These are phyloP conservation scores for Montipora capricornis DNA, from an alignment of 64 coral and sea anemone species.

Conservation along the genomic window DNA sequence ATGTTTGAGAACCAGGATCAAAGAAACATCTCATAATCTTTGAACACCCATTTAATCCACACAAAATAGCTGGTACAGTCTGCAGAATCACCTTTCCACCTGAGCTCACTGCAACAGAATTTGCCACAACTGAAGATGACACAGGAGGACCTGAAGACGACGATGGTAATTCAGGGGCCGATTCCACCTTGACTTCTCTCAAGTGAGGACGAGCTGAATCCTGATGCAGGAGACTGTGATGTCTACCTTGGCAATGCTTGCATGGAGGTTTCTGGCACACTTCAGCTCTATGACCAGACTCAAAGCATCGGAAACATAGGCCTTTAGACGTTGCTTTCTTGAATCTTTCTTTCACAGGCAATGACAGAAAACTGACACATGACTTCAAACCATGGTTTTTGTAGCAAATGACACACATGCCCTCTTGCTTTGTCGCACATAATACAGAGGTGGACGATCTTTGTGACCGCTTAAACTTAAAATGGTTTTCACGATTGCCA, in stretches of 20 bases:
- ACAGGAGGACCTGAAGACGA: neutral
- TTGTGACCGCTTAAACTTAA: neutral
- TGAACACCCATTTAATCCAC: neutral
- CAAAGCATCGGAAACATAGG: slow-evolving; percentile 7
- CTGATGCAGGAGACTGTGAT: slow-evolving; percentile 27
- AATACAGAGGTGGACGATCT: neutral
- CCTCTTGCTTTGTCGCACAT: neutral
- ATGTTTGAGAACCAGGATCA: slow-evolving; percentile 44
- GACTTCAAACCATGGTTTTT: neutral
- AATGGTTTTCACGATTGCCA: neutral
- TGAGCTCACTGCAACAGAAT: slow-evolving; percentile 8
- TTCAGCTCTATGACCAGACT: slow-evolving; percentile 30
- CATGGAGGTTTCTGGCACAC: slow-evolving; percentile 29
- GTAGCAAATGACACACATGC: neutral
- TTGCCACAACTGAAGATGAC: neutral
- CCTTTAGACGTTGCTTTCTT: slow-evolving; percentile 2
- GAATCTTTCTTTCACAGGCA: slow-evolving; percentile 22
- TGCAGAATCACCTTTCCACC: neutral
- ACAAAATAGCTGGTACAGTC: slow-evolving; percentile 6
- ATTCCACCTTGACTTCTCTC: no score
- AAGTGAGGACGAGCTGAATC: neutral
- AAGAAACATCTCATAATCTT: slow-evolving; percentile 12
- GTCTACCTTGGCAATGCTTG: neutral
- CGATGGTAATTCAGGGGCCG: neutral
- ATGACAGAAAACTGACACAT: slow-evolving; percentile 23